These are phyloP conservation scores for Silurus lanzhouensis DNA, from an alignment of 2,797 vertebrate genomes.

Conservation along the genomic window DNA sequence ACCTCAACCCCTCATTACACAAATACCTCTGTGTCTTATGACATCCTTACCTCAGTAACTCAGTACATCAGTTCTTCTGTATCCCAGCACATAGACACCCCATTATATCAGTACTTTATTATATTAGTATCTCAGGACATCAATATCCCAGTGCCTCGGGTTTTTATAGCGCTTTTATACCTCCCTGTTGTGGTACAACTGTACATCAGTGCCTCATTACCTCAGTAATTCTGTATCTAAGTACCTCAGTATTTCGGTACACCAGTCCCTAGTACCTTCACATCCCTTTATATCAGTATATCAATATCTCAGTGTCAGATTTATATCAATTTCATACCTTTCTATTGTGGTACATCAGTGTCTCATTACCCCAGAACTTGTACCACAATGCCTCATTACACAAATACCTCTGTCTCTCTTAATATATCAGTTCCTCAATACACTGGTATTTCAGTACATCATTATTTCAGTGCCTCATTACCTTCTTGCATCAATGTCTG, in stretches of 20 bases:
- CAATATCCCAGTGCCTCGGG: not conserved
- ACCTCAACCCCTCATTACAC: not conserved
- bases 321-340: too few relatives aligned
- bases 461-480: not conserved
- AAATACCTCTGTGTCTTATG: not conserved
- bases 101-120: too few relatives aligned
- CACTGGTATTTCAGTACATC: too few relatives aligned
- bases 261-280: not conserved
- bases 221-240: not conserved
- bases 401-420: not conserved
- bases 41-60: not conserved
- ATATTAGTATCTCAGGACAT: not conserved
- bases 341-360: not conserved
- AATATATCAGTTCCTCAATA: not conserved
- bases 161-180: too few relatives aligned
- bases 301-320: not conserved
- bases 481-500: not conserved
- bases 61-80: not conserved
- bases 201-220: not conserved
- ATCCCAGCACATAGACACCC: too few relatives aligned
- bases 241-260: not conserved
- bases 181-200: too few relatives aligned
- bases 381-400: not conserved
- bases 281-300: not conserved
- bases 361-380: too few relatives aligned